Conservation (phyloP, 1,140 invertebrate genomes). For the Temnothorax curvispinosus region DNA sequence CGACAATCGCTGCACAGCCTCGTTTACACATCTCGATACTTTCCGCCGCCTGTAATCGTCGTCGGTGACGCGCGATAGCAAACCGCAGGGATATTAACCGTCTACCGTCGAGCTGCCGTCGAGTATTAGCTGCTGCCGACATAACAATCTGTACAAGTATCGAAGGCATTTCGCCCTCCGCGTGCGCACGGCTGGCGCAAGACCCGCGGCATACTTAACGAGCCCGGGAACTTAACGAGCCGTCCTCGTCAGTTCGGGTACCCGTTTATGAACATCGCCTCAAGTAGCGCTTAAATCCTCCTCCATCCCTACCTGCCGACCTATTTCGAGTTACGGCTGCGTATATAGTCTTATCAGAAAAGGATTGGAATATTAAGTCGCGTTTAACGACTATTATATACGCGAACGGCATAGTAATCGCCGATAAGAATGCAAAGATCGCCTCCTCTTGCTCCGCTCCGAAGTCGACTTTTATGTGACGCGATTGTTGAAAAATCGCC, state of each 20-base stretch:
- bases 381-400: conserved; percentile 26
- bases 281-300: conserved; percentile 50
- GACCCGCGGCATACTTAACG: conserved; percentile 57
- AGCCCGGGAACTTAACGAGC: conserved; percentile 67
- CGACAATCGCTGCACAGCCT: neutral
- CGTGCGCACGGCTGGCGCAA: conserved; percentile 5
- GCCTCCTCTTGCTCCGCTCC: neutral
- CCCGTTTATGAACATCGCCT: conserved; percentile 62
- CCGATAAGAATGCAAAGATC: neutral
- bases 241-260: conserved; percentile 57
- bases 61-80: conserved; percentile 27
- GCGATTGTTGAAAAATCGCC: neutral
- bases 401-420: conserved; percentile 4
- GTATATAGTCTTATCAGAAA: conserved; percentile 51
- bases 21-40: conserved; percentile 48
- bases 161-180: conserved; percentile 61
- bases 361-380: conserved; percentile 46
- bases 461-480: neutral
- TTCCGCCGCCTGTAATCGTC: conserved; percentile 48
- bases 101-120: conserved; percentile 18
- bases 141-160: conserved; percentile 70
- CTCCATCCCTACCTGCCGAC: neutral
- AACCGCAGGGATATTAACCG: conserved; percentile 40
- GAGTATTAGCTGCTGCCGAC: conserved; percentile 58
- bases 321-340: neutral